Percentiles rank a stretch among this genome's conserved stretches.
Evolutionary conservation across 64 coral and sea anemone genomes (phyloP).

Genomic region (Actinia tenebrosa): DNA sequence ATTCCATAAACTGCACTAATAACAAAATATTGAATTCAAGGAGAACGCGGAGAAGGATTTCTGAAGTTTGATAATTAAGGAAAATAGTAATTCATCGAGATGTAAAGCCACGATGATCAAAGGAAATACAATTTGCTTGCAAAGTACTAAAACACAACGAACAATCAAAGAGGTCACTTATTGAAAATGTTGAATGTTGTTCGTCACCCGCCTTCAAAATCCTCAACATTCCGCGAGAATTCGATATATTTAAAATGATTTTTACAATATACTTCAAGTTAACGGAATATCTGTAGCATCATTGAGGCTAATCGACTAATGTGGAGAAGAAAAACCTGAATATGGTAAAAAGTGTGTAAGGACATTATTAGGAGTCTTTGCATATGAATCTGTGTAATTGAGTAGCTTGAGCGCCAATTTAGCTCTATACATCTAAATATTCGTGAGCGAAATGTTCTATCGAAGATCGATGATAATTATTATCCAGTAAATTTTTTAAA

Average conservation of each 20-base stretch:
- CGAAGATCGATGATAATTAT: background rate
- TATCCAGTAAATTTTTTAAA: background rate
- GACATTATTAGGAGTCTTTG: background rate
- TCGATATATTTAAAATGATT: background rate
- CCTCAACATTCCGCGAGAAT: background rate
- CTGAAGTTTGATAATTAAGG: background rate
- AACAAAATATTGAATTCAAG: background rate
- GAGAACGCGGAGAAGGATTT: background rate
- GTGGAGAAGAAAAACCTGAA: background rate
- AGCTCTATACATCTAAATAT: background rate
- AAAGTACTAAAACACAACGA: background rate
- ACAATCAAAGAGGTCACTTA: constrained; percentile 2
- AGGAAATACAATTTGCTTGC: background rate
- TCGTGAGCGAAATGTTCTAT: background rate
- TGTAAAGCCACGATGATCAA: background rate
- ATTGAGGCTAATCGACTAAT: background rate
- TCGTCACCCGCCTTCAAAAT: background rate
- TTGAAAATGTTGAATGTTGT: background rate
- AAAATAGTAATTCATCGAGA: background rate
- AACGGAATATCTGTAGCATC: background rate
- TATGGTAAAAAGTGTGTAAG: background rate
- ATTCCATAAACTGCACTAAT: background rate
- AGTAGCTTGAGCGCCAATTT: background rate
- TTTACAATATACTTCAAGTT: background rate
- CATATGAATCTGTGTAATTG: background rate